phyloP scores from a whole-genome alignment of 1,140 invertebrate species.

The Ostrea edulis region DNA sequence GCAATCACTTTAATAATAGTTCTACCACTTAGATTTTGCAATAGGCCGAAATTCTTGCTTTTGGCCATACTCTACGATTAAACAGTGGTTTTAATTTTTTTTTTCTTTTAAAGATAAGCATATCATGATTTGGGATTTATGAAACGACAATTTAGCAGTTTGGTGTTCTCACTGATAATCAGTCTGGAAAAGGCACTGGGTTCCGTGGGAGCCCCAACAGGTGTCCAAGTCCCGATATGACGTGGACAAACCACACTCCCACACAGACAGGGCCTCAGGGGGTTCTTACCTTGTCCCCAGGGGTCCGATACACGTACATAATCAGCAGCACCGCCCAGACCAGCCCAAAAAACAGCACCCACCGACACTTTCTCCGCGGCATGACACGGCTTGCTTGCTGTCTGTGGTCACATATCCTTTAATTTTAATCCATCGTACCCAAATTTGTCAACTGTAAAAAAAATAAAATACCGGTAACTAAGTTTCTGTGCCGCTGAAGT shows the following conservation, averaged over 20 bases:
- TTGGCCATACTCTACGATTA: no score
- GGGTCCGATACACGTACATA: conserved; percentile 50
- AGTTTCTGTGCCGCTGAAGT: not conserved
- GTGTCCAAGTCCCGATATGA: not conserved
- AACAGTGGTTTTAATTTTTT: no score
- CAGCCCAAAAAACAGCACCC: conserved; percentile 52
- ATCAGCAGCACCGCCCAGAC: conserved; percentile 56
- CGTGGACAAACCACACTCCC: conserved; percentile 12
- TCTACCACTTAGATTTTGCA: no score
- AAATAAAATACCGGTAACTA: not conserved
- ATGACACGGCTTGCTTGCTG: conserved; percentile 19
- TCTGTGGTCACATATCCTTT: not conserved
- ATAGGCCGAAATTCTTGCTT: no score
- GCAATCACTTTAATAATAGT: no score
- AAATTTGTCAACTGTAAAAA: not conserved
- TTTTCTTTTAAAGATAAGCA: no score
- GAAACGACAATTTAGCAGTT: not conserved
- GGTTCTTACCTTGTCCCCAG: conserved; percentile 48
- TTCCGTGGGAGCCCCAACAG: not conserved
- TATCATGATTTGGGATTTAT: not conserved
- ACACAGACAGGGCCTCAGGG: not conserved
- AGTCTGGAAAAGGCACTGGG: no score
- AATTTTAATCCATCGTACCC: not conserved
- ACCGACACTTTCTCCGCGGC: conserved; percentile 56
- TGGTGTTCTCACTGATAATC: not conserved